Evolutionary conservation across 35 echinoderm and acorn worm species (phyloP).

Genomic region (Ophioderma brevispina): DNA sequence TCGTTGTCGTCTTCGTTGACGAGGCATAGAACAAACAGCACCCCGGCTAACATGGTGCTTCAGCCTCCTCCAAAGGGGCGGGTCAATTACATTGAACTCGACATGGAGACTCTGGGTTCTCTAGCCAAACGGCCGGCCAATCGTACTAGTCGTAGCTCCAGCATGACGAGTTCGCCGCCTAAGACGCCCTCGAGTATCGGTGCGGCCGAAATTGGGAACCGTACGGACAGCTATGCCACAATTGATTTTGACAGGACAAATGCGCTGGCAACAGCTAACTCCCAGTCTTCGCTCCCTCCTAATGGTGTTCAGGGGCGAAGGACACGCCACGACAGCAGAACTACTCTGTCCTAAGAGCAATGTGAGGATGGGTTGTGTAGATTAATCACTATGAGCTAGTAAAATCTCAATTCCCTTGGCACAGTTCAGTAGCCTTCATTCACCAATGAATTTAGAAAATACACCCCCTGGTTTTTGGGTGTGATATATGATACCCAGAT

Average conservation of each 20-base stretch:
- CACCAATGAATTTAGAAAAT: too few relatives aligned
- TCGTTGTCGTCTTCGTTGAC: not conserved
- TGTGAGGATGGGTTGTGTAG: too few relatives aligned
- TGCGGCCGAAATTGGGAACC: slow-evolving; percentile 17
- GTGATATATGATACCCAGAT: too few relatives aligned
- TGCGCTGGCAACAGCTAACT: slow-evolving; percentile 81
- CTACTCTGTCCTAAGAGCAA: not conserved
- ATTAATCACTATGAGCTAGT: too few relatives aligned
- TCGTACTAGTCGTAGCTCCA: slow-evolving; percentile 56
- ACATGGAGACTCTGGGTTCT: slow-evolving; percentile 58
- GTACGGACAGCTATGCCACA: slow-evolving; percentile 77
- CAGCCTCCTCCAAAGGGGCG: slow-evolving; percentile 86
- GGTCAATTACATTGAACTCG: slow-evolving; percentile 90
- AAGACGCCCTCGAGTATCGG: slow-evolving; percentile 66
- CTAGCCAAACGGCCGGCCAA: slow-evolving; percentile 19
- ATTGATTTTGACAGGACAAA: slow-evolving; percentile 92
- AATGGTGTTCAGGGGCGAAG: slow-evolving; percentile 1
- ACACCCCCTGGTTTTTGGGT: too few relatives aligned
- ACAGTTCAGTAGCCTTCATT: too few relatives aligned
- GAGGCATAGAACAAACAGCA: not conserved
- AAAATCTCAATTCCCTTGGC: too few relatives aligned
- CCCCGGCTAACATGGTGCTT: slow-evolving; percentile 44
- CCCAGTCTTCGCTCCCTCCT: slow-evolving; percentile 44
- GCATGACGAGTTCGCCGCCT: slow-evolving; percentile 74
- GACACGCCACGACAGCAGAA: slow-evolving; percentile 51